These are phyloP conservation scores for Campaea margaritaria DNA, from an alignment of 2,888 invertebrate genomes.

Conservation along the genomic window DNA sequence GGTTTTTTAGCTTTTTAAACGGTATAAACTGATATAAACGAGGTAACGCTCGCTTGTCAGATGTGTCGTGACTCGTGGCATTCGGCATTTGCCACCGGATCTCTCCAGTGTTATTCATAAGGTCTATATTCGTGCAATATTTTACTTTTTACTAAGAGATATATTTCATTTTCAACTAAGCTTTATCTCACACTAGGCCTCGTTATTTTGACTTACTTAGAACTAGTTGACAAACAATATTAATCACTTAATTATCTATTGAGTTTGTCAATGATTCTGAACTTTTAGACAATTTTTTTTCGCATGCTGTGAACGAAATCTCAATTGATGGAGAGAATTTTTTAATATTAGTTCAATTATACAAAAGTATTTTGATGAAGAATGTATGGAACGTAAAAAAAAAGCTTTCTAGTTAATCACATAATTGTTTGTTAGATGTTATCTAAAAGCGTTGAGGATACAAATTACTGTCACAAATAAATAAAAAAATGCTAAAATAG, in stretches of 20 bases:
- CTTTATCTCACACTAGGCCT: conserved; percentile 5
- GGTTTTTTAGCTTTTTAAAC: no score
- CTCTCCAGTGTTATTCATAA: conserved; percentile 5
- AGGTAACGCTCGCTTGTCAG: not conserved
- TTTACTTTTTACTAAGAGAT: not conserved
- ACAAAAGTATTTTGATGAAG: not conserved
- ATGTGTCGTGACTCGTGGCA: not conserved
- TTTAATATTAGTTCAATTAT: conserved; percentile 9
- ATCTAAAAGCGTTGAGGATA: conserved; percentile 6
- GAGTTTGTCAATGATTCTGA: no score
- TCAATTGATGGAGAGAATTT: conserved; percentile 1
- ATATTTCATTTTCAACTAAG: not conserved
- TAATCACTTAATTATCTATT: no score
- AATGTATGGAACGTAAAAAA: conserved; percentile 17
- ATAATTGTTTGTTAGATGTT: conserved; percentile 2
- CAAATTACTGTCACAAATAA: conserved; percentile 32
- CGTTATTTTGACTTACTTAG: not conserved
- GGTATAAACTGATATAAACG: no score
- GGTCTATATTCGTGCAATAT: not conserved
- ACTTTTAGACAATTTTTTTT: conserved; percentile 2
- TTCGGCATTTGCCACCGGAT: not conserved
- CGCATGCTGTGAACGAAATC: not conserved
- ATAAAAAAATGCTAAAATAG: conserved; percentile 19
- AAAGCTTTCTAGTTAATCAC: conserved; percentile 28
- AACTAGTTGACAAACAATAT: not conserved